Base-by-base conservation (phyloP, 2,888 invertebrate species). In the Tiliacea citrago region DNA sequence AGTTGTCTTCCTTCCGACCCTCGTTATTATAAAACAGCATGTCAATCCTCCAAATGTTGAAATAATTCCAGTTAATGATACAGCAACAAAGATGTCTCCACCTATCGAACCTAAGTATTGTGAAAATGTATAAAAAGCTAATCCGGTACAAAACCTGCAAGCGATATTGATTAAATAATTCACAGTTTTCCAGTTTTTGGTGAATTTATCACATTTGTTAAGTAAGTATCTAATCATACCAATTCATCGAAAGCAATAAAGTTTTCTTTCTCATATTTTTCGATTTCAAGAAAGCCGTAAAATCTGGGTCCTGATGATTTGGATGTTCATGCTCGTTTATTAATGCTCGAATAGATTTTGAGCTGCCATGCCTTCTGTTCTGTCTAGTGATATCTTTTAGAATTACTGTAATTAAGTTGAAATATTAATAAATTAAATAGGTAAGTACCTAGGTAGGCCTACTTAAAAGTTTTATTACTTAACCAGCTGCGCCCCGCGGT, bases 121-220 rank as follows among this genome's bases (percentile, higher is more conserved):
- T 4, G 97, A 96, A 88, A 97, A 97, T 8, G 97, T 97, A 88
- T 95, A 97, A 90, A 97, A 97, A 47, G 96, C 94, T 76, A 97
- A 88, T 63, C 97, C 97, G 55, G 95, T 95, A 76, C 96, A 95
- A 80, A 97, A 97, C 97, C 97, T 97, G 91, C 72, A 92, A 81
- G 13, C 1, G 13, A 60, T 8, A 45, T 21, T 51, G 1, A 29
- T 49, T 13, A n/a, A 21, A 47, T 60, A 16, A 35, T 51, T 57
- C 29, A 39, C 8, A 53, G 12, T 35, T n/a, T 42, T 2, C 29
- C 29, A 29, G 29, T 2, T 29, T 21, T 75, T 24, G 16, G 16
- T n/a, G 16, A 60, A 60, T 49, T 29, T 39, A 68, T 51, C 4
- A 62, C 47, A 42, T 10, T 45, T 51, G 21, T 24, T 71, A 53